These are phyloP conservation scores for Isurus oxyrinchus DNA, from an alignment of 2,113 vertebrate species.

Conservation along the genomic window DNA sequence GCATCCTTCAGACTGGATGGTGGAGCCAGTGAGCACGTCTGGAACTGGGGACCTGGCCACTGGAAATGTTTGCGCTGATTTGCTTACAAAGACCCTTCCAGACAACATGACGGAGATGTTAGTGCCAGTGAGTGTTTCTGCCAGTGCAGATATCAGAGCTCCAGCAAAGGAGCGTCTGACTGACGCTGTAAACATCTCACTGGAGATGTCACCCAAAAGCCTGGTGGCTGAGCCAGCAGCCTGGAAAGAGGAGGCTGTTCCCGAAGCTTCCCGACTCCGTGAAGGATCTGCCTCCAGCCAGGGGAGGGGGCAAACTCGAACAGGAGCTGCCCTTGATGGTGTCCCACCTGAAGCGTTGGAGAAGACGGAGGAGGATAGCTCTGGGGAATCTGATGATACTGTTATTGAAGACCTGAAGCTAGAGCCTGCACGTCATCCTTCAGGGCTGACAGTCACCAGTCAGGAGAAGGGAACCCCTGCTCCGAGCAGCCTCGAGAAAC, in stretches of 20 bases:
- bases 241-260: not conserved
- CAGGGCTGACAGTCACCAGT: not conserved
- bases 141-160: not conserved
- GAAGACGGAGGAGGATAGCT: constrained; percentile 68
- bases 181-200: not conserved
- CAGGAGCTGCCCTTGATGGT: not conserved
- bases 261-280: not conserved
- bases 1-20: not conserved
- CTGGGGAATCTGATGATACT: constrained; percentile 79
- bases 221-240: not conserved
- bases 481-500: constrained; percentile 45
- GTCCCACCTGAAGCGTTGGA: constrained; percentile 45
- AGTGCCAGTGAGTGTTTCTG: not conserved
- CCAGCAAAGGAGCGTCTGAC: not conserved
- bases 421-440: not conserved
- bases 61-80: not conserved
- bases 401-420: constrained; percentile 67
- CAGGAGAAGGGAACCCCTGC: too few species aligned
- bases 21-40: not conserved
- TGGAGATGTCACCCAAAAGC: not conserved
- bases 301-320: not conserved
- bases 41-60: not conserved
- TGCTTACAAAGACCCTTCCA: not conserved
- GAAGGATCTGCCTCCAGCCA: not conserved
- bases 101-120: not conserved